phyloP scores from a whole-genome alignment of 2,797 vertebrate species.

The Prunella strophiata region DNA sequence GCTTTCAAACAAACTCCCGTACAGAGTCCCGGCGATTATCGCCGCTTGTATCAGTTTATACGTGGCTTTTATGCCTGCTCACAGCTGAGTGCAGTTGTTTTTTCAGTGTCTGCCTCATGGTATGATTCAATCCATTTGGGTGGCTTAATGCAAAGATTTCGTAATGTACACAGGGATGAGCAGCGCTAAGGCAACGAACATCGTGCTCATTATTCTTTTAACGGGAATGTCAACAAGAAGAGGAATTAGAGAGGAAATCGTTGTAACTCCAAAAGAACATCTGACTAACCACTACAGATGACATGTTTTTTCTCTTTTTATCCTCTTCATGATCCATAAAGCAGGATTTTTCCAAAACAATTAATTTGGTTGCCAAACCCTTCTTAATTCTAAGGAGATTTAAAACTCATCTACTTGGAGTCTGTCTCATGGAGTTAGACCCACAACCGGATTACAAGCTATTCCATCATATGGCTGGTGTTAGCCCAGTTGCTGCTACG shows the following conservation, averaged over 20 bases:
- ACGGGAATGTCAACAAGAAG: slow-evolving; percentile 63
- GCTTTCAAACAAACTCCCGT: background rate
- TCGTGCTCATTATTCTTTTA: slow-evolving; percentile 70
- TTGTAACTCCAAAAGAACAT: slow-evolving; percentile 74
- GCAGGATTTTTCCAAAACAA: slow-evolving; percentile 75
- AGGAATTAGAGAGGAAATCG: slow-evolving; percentile 72
- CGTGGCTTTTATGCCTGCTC: background rate
- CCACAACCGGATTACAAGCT: slow-evolving; percentile 75
- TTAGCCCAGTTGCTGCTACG: slow-evolving; percentile 65
- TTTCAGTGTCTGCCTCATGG: slow-evolving; percentile 26
- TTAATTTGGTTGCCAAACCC: slow-evolving; percentile 74
- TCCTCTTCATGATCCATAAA: slow-evolving; percentile 66
- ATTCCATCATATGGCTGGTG: slow-evolving; percentile 71
- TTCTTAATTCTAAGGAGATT: slow-evolving; percentile 78
- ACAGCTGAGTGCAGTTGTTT: slow-evolving; percentile 31
- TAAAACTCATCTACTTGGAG: slow-evolving; percentile 72
- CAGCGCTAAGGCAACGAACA: background rate
- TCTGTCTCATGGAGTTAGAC: slow-evolving; percentile 61
- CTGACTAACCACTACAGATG: slow-evolving; percentile 68
- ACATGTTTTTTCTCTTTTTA: slow-evolving; percentile 67
- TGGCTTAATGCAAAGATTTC: slow-evolving; percentile 61
- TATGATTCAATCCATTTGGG: slow-evolving; percentile 20
- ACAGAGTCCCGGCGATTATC: background rate
- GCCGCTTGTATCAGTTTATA: background rate
- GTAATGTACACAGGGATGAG: slow-evolving; percentile 50